Conservation (phyloP, 2,113 vertebrate species). For the Sinosuthora webbiana region DNA sequence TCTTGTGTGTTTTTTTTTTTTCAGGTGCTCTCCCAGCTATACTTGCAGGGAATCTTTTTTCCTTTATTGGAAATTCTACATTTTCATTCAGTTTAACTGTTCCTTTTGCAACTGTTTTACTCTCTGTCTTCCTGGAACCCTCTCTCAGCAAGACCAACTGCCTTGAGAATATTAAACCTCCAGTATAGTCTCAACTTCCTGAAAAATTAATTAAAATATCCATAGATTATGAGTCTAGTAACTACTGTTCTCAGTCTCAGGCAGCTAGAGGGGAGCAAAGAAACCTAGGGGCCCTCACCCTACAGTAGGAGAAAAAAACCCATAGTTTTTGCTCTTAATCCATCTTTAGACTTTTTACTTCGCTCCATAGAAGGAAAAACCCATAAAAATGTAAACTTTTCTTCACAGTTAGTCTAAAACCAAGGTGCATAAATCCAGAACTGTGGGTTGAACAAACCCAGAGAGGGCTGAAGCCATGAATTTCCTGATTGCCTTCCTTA, state of each 20-base stretch:
- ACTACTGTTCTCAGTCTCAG: not conserved
- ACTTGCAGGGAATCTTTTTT: not conserved
- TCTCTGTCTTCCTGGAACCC: not conserved
- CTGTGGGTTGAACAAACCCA: not conserved
- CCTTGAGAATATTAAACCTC: not conserved
- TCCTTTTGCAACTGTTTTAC: not conserved
- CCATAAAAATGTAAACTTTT: not conserved
- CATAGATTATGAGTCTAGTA: not conserved
- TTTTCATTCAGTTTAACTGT: not conserved
- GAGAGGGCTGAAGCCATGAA: not conserved
- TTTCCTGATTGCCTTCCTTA: not conserved
- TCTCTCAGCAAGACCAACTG: not conserved
- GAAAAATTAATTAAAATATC: not conserved
- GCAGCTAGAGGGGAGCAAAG: not conserved
- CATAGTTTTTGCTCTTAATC: not conserved
- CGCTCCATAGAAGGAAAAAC: not conserved
- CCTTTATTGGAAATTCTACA: not conserved
- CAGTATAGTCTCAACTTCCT: not conserved
- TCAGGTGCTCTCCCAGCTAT: no score
- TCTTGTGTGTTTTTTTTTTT: not conserved
- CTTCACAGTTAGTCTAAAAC: not conserved
- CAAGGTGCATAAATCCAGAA: not conserved
- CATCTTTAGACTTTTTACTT: not conserved
- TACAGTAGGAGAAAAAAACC: not conserved
- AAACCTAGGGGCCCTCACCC: not conserved